Conservation (phyloP, 30 jellyfish, hydroid and myxozoan genomes). For the Haliclystus octoradiatus region DNA sequence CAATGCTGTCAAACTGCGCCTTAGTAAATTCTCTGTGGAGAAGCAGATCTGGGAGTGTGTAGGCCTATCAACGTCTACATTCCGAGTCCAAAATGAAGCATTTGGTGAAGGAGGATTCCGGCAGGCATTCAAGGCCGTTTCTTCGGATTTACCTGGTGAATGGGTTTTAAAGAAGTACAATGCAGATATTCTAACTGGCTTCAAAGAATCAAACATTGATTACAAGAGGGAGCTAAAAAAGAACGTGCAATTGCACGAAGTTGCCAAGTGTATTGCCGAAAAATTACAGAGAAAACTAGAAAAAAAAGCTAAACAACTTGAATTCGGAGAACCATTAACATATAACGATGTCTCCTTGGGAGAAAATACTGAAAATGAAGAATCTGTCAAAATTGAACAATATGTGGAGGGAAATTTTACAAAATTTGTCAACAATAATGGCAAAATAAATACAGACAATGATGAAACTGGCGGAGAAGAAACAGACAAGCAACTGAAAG, state of each 20-base stretch:
- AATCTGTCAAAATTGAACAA: slow-evolving; percentile 14
- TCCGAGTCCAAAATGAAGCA: too few relatives aligned
- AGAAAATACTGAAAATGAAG: not conserved
- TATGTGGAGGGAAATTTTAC: slow-evolving; percentile 14
- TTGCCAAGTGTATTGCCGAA: slow-evolving; percentile 3
- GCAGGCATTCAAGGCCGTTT: slow-evolving; percentile 10
- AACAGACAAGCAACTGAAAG: slow-evolving; percentile 2
- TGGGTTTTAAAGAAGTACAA: slow-evolving; percentile 9
- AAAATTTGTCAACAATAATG: slow-evolving; percentile 15
- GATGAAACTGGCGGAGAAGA: too few relatives aligned
- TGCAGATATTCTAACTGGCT: not conserved
- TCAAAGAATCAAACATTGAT: not conserved
- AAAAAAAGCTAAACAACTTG: not conserved
- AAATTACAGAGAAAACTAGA: not conserved
- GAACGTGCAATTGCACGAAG: slow-evolving; percentile 10
- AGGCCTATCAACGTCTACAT: not conserved
- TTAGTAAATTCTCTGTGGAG: too few relatives aligned
- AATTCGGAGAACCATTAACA: not conserved
- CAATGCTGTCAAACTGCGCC: slow-evolving; percentile 1
- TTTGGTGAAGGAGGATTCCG: slow-evolving; percentile 17
- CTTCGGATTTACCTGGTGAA: not conserved
- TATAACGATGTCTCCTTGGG: slow-evolving; percentile 7
- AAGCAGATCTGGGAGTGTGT: slow-evolving; percentile 1
- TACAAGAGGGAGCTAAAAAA: slow-evolving; percentile 8
- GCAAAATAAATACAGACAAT: not conserved